Conservation (phyloP, 2,888 invertebrate species). For the Homarus gammarus region DNA sequence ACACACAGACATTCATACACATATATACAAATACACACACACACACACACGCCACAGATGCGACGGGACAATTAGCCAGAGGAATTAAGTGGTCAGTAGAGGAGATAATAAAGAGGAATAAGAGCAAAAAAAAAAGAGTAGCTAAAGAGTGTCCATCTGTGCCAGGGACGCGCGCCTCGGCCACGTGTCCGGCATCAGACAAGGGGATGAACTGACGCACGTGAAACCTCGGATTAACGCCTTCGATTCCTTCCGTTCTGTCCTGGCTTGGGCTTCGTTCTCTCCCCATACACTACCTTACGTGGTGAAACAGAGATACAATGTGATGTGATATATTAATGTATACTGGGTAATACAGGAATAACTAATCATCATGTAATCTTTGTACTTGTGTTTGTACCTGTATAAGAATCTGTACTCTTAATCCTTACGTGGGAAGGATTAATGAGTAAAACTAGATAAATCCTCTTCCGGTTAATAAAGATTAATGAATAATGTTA, state of each 20-base stretch:
- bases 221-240: neutral
- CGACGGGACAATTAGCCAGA: neutral
- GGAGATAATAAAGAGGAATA: neutral
- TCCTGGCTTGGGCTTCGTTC: neutral
- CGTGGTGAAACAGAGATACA: no score
- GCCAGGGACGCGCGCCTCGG: neutral
- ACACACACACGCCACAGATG: neutral
- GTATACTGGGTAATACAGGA: no score
- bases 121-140: neutral
- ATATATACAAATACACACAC: neutral
- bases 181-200: constrained; percentile 6
- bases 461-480: no score
- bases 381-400: no score
- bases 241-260: neutral
- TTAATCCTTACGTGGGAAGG: no score
- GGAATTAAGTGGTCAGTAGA: neutral
- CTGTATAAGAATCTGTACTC: no score
- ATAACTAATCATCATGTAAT: no score
- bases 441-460: no score
- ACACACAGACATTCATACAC: neutral
- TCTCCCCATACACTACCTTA: no score
- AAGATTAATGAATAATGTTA: no score
- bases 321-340: no score
- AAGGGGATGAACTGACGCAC: constrained; percentile 11
- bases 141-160: neutral